These are phyloP conservation scores for Drosophila prosaltans DNA, from an alignment of 1,140 invertebrate species.

Conservation along the genomic window DNA sequence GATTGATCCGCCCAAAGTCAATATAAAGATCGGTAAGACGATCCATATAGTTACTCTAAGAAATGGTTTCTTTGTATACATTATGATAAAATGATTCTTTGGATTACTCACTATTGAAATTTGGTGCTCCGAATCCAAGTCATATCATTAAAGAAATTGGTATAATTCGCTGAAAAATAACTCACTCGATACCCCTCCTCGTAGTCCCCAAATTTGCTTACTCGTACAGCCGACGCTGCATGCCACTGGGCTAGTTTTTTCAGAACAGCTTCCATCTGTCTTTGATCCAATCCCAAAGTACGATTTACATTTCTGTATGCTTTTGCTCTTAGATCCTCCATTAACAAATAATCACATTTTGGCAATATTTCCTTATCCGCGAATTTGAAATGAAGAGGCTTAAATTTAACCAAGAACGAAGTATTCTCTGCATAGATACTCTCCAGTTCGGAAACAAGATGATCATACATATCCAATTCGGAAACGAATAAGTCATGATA, in stretches of 20 bases:
- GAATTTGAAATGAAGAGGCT: conserved; percentile 55
- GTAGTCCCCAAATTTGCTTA: conserved; percentile 49
- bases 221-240: conserved; percentile 77
- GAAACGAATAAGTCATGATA: conserved; percentile 54
- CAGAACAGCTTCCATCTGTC: conserved; percentile 83
- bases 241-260: conserved; percentile 85
- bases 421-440: conserved; percentile 57
- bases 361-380: conserved; percentile 17
- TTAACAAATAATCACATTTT: conserved; percentile 58
- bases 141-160: conserved; percentile 57
- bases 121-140: conserved; percentile 52
- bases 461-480: conserved; percentile 64
- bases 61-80: too few relatives aligned
- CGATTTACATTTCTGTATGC: conserved; percentile 83
- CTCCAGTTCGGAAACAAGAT: conserved; percentile 61
- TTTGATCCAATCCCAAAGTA: conserved; percentile 83
- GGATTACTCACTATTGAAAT: conserved; percentile 51
- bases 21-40: conserved; percentile 64
- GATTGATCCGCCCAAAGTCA: conserved; percentile 63
- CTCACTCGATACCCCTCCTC: conserved; percentile 48
- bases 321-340: conserved; percentile 52
- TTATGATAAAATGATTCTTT: conserved; percentile 73
- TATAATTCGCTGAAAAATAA: conserved; percentile 54
- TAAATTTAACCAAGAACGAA: conserved; percentile 42
- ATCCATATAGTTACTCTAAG: conserved; percentile 61